Conservation (phyloP, 1,140 invertebrate species). For the silkworm (Bombyx mori) region ASM3026992v2 NC_085113.1:12857501-12858000, state of each 20-base stretch:
- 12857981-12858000: too few species aligned
- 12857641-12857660: not conserved
- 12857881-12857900: too few species aligned
- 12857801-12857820: too few species aligned
- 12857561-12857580: constrained; percentile 62
- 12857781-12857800: too few species aligned
- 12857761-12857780: too few species aligned
- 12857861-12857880: too few species aligned
- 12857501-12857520: constrained; percentile 54
- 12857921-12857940: too few species aligned
- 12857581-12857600: constrained; percentile 66
- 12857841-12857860: too few species aligned
- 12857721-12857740: constrained; percentile 62
- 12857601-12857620: constrained; percentile 47
- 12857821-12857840: too few species aligned
- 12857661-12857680: constrained; percentile 32
- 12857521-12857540: constrained; percentile 46
- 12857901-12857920: too few species aligned
- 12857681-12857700: constrained; percentile 59
- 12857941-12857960: too few species aligned
- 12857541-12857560: constrained; percentile 32
- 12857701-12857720: constrained; percentile 59
- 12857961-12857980: too few species aligned
- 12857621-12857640: constrained; percentile 2
- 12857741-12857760: constrained; percentile 48